These are phyloP conservation scores for Alentia gelatinosa DNA, from an alignment of 2,888 invertebrate species.

Conservation along the genomic window DNA sequence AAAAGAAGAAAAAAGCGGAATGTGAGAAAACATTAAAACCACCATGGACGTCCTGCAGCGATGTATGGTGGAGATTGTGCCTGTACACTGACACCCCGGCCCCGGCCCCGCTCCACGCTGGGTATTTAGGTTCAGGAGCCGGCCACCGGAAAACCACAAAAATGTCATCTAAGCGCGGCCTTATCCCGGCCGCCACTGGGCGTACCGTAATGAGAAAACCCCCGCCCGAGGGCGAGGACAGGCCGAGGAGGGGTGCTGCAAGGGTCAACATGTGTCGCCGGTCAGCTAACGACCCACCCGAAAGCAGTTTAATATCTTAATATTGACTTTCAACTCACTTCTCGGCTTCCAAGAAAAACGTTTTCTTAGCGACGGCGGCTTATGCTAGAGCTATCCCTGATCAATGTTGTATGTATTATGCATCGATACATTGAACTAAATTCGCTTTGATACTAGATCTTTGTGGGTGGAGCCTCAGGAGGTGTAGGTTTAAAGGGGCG, in stretches of 20 bases:
- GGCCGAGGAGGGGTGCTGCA: background rate
- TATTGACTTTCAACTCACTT: background rate
- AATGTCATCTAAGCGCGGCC: conserved; percentile 11
- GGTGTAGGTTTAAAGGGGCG: background rate
- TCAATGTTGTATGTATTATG: too few species aligned
- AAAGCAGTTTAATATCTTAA: background rate
- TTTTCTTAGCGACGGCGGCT: too few species aligned
- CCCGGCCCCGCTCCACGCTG: background rate
- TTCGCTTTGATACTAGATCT: background rate
- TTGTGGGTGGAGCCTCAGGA: background rate
- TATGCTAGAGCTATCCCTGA: too few species aligned
- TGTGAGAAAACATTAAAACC: background rate
- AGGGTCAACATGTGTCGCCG: background rate
- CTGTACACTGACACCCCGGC: background rate
- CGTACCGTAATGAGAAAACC: background rate
- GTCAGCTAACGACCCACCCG: background rate
- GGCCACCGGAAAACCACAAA: conserved; percentile 11
- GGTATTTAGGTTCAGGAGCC: background rate
- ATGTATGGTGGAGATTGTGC: background rate
- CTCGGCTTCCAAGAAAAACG: too few species aligned
- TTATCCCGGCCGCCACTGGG: background rate
- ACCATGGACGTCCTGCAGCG: background rate
- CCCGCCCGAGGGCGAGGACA: background rate
- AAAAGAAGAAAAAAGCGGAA: background rate
- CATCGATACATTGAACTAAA: too few species aligned